Evolutionary conservation across 2,888 invertebrate species (phyloP).

Genomic region (Rhorus exstirpatorius): DNA sequence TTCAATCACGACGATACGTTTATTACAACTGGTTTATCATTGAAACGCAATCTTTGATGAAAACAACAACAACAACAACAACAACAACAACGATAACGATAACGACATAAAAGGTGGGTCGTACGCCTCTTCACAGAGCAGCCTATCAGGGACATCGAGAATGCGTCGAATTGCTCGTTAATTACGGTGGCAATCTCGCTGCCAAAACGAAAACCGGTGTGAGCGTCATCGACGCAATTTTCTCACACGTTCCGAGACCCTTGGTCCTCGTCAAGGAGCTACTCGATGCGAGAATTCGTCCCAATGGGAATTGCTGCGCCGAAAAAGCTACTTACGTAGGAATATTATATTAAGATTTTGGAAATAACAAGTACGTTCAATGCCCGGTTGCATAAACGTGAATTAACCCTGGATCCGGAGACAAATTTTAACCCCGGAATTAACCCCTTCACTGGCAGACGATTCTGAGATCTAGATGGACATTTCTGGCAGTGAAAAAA

Average conservation of each 20-base stretch:
- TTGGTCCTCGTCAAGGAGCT: constrained; percentile 82
- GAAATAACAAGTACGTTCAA: too few relatives aligned
- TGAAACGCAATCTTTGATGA: constrained; percentile 24
- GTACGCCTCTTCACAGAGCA: constrained; percentile 87
- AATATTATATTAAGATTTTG: too few relatives aligned
- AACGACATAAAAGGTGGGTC: constrained; percentile 76
- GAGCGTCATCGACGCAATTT: constrained; percentile 84
- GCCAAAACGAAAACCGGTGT: constrained; percentile 80
- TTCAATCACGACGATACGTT: not conserved
- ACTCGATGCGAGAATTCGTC: constrained; percentile 80
- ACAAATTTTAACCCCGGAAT: too few relatives aligned
- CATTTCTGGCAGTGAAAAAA: too few relatives aligned
- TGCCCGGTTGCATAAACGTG: too few relatives aligned
- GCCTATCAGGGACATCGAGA: constrained; percentile 87
- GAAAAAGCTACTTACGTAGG: constrained; percentile 77
- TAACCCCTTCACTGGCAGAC: too few relatives aligned
- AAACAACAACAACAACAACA: too few relatives aligned
- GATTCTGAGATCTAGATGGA: too few relatives aligned
- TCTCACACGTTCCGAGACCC: constrained; percentile 83
- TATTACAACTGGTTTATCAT: not conserved
- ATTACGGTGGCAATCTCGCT: constrained; percentile 84
- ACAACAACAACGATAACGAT: too few relatives aligned
- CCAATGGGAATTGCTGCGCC: constrained; percentile 75
- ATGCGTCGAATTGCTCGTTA: constrained; percentile 86
- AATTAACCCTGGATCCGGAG: too few relatives aligned